Base-by-base conservation (phyloP, 2,888 invertebrate genomes). In the Heliconius charithonia region DNA sequence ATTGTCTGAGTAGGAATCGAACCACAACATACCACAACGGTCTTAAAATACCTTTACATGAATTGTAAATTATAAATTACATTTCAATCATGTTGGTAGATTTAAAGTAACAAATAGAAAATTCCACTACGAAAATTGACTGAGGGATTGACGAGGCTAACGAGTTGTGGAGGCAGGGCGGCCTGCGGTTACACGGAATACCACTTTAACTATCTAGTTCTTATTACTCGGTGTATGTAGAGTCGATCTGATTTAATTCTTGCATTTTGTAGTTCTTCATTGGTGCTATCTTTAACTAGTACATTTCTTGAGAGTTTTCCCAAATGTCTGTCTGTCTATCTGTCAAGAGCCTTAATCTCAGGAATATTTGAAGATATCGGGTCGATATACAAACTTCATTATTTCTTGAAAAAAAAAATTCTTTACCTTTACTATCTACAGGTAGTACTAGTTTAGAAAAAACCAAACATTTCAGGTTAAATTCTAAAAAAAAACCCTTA, bases 131-230 rank as follows among this genome's bases (percentile, higher is more conserved):
- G 59, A 72, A 72, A 72, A 72, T 72, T 72, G 72, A 72, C 72
- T 72, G 72, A 72, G 72, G 72, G 71, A 77, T 77, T 77, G 77
- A 77, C 65, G 65, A 77, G 77, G 77, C 72, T 77, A 77, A 77
- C 72, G 77, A 77, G 72, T 56, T 66, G 63, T 27, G n/a, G 69
- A 76, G 70, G 29, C 72, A 27, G 72, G 29, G 37, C 72, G 66
- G 59, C 32, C 72, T 77, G 77, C 77, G 77, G 77, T 77, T 71
- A 80, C 80, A 80, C 51, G 78, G 78, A 78, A 80, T 25, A 75
- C 72, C 80, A 80, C 80, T 80, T 78, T 69, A 51, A 51, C 51
- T 51, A 78, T 78, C 78, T 80, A 75, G 56, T 80, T 78, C 78
- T 72, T 72, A 72, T 72, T 72, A 75, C 73, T 78, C 25, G 3